Base-by-base conservation (phyloP, 2,888 invertebrate genomes). In the Nomada fabriciana region DNA sequence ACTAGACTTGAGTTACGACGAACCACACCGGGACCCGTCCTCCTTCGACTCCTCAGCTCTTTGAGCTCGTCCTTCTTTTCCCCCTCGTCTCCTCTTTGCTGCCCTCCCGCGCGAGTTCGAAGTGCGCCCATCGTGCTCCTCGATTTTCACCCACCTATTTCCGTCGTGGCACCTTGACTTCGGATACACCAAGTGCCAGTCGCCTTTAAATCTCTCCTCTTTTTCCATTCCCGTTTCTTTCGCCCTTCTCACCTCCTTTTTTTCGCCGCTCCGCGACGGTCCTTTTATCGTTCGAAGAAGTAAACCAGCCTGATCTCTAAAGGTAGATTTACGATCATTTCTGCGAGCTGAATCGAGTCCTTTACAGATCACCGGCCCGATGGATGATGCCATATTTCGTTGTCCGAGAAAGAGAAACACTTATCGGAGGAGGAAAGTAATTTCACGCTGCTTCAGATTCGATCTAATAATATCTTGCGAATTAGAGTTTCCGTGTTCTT, bases 1-100 rank as follows among this genome's bases (percentile, higher is more conserved):
- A 93, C 93, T 92, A 93, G 93, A 92, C 92, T 92, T 93, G 93
- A 93, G 92, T 93, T 93, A 93, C 93, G 93, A 91, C 91, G 92
- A 91, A 90, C 88, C 90, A 88, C 86, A 77, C 85, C 86, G 87
- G 86, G 88, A 84, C 68, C 88, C 90, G 89, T 88, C 89, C 89
- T 90, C 87, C 87, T 87, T 86, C 85, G 85, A 86, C 84, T 88
- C 74, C 64, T 80, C 83, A 65, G 83, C 86, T 88, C 89, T 88
- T 87, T 86, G 86, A 90, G 80, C 47, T 84, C 83, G 82, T 86
- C 84, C 85, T 80, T 78, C 72, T 83, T 81, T 74, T 68, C 70
- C 70, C 68, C 75, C 55, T 57, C 52, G 42, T 50, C 36, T 11
- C 53, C 65, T 60, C 29, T 65, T 63, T 20, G 3, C 61, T 74